These are phyloP conservation scores for Enteromius radiatus DNA, from an alignment of 2,797 vertebrate species.

Conservation along the genomic window DNA sequence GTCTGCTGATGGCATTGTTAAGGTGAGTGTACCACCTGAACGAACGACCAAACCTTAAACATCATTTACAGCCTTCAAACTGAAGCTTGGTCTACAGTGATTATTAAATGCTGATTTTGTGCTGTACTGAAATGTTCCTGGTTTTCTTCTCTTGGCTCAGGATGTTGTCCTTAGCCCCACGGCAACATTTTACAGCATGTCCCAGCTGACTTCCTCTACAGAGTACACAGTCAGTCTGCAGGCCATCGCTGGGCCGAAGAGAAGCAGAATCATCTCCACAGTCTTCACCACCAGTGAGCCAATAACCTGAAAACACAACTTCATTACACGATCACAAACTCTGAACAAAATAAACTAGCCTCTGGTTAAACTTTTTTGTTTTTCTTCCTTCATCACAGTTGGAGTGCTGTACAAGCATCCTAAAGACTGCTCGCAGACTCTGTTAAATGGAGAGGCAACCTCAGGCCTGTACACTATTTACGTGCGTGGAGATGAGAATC, in stretches of 20 bases:
- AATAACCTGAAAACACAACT: not conserved
- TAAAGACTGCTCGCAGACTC: slow-evolving; percentile 91
- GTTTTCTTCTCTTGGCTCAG: slow-evolving; percentile 68
- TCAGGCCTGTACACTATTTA: slow-evolving; percentile 91
- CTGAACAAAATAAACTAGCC: not conserved
- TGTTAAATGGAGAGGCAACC: slow-evolving; percentile 88
- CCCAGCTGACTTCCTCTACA: slow-evolving; percentile 86
- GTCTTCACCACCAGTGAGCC: slow-evolving; percentile 91
- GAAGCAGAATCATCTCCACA: slow-evolving; percentile 83
- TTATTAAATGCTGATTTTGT: not conserved
- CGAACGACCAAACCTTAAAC: not conserved
- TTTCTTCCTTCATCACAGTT: slow-evolving; percentile 71
- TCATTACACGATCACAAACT: not conserved
- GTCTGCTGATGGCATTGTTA: slow-evolving; percentile 83
- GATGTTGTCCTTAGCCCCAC: slow-evolving; percentile 88
- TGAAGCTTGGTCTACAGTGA: not conserved
- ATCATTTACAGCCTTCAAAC: not conserved
- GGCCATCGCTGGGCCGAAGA: slow-evolving; percentile 84
- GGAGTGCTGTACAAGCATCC: slow-evolving; percentile 90
- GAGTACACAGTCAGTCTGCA: slow-evolving; percentile 88
- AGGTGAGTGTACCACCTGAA: slow-evolving; percentile 73
- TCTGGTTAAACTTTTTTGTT: not conserved
- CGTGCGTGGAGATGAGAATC: slow-evolving; percentile 84
- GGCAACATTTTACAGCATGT: slow-evolving; percentile 87
- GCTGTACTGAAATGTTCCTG: not conserved